These are phyloP conservation scores for Lithosia quadra DNA, from an alignment of 2,888 invertebrate species.

Conservation along the genomic window DNA sequence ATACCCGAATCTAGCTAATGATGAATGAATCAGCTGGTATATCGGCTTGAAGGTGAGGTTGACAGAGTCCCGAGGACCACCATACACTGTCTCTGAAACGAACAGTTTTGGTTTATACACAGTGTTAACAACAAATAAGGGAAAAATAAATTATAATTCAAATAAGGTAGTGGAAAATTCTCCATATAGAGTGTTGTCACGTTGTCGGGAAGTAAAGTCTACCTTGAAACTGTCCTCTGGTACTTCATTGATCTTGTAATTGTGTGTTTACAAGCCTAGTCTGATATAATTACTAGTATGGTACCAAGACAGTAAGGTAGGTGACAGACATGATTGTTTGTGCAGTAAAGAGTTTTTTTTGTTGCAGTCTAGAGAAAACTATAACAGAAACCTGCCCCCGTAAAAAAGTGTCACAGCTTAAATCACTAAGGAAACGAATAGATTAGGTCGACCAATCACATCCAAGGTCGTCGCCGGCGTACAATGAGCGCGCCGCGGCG, in stretches of 20 bases:
- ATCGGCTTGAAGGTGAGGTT: too few species aligned
- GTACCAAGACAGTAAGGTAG: background rate
- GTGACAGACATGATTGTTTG: background rate
- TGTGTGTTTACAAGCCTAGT: conserved; percentile 10
- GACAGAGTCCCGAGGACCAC: too few species aligned
- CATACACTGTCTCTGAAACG: too few species aligned
- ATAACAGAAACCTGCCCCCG: too few species aligned
- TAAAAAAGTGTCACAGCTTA: too few species aligned
- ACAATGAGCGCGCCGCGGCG: too few species aligned
- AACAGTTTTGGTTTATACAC: background rate
- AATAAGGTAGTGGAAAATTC: conserved; percentile 4
- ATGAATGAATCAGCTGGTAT: too few species aligned
- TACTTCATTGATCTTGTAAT: conserved; percentile 21
- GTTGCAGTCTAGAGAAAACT: background rate
- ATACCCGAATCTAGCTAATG: too few species aligned
- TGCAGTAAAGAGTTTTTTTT: background rate
- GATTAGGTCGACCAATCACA: too few species aligned
- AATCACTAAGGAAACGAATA: too few species aligned
- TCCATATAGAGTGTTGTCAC: conserved; percentile 11
- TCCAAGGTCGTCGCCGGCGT: too few species aligned
- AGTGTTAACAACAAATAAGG: background rate
- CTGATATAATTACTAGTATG: conserved; percentile 14
- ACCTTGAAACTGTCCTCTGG: conserved; percentile 17
- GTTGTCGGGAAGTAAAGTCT: conserved; percentile 20
- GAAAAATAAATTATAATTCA: background rate